Percentiles rank a stretch among this genome's conserved stretches.
phyloP scores from a whole-genome alignment of 2,113 vertebrate species.

The Nothoprocta pentlandii region DNA sequence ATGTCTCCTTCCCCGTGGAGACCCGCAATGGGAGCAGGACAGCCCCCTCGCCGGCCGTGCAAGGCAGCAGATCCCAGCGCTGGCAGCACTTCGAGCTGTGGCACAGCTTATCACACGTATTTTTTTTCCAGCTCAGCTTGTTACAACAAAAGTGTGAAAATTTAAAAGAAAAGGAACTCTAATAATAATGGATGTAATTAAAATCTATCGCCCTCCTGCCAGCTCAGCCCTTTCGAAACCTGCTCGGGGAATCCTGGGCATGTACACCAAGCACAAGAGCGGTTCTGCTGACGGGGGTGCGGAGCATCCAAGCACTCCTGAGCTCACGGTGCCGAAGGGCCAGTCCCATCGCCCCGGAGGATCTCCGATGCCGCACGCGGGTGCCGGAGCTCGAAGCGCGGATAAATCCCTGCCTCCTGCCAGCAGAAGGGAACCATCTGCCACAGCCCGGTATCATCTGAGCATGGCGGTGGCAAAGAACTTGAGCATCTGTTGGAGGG shows the following conservation, averaged over 20 bases:
- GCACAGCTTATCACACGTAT: slow-evolving; percentile 33
- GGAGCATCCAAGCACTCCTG: background rate
- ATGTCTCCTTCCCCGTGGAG: background rate
- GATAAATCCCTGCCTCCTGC: slow-evolving; percentile 48
- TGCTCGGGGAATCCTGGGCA: background rate
- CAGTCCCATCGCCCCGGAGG: background rate
- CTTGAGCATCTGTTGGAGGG: slow-evolving; percentile 63
- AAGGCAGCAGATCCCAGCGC: background rate
- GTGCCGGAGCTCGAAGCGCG: background rate
- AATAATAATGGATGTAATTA: slow-evolving; percentile 65
- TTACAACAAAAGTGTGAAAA: slow-evolving; percentile 67
- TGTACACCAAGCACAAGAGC: background rate
- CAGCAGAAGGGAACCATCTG: slow-evolving; percentile 65
- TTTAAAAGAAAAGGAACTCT: slow-evolving; percentile 51
- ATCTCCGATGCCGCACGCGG: background rate
- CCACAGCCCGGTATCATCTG: slow-evolving; percentile 36
- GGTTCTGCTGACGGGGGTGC: background rate
- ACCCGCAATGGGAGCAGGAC: background rate
- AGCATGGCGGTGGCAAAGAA: slow-evolving; percentile 56
- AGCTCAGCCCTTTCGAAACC: slow-evolving; percentile 5
- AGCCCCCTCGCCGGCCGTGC: background rate
- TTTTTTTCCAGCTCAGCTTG: slow-evolving; percentile 72
- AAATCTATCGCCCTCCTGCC: slow-evolving; percentile 48
- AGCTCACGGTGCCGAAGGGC: background rate
- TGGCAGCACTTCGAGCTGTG: slow-evolving; percentile 55